Percentiles rank a stretch among this genome's conserved stretches.
Conservation (phyloP, 2,113 vertebrate species). For the Lycaon pictus region DNA sequence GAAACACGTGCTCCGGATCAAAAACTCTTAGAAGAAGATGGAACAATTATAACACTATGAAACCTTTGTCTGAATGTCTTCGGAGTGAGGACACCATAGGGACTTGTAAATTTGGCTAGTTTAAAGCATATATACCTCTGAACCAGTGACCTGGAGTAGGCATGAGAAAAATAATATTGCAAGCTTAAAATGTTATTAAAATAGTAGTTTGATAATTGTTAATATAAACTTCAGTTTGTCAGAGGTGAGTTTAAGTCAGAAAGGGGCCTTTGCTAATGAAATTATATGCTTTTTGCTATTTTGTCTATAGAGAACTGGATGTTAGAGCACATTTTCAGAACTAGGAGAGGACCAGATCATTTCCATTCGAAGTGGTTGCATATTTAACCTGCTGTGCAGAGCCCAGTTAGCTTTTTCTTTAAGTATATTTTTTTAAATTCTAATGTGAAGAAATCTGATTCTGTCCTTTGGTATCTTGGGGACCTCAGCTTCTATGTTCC, state of each 20-base stretch:
- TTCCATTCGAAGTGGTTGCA: slow-evolving; percentile 52
- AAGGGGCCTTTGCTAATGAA: slow-evolving; percentile 78
- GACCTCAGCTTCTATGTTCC: slow-evolving; percentile 62
- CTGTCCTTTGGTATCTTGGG: slow-evolving; percentile 44
- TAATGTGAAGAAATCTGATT: slow-evolving; percentile 80
- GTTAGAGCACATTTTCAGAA: slow-evolving; percentile 49
- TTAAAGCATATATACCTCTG: slow-evolving; percentile 81
- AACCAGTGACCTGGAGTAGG: slow-evolving; percentile 70
- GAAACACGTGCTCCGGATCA: slow-evolving; percentile 84
- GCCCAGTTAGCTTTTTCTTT: slow-evolving; percentile 47
- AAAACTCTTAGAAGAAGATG: slow-evolving; percentile 94
- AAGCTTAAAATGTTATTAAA: slow-evolving; percentile 63
- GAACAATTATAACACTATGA: slow-evolving; percentile 97
- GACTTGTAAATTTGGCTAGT: slow-evolving; percentile 67
- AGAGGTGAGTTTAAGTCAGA: slow-evolving; percentile 58
- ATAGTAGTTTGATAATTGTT: slow-evolving; percentile 68
- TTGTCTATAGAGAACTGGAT: slow-evolving; percentile 59
- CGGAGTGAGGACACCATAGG: slow-evolving; percentile 59
- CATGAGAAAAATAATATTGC: slow-evolving; percentile 45
- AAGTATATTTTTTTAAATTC: slow-evolving; percentile 65
- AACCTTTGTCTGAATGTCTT: background rate
- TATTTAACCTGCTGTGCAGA: slow-evolving; percentile 67
- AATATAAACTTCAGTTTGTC: slow-evolving; percentile 25
- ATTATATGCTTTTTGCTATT: slow-evolving; percentile 65
- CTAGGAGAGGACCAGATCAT: background rate